Evolutionary conservation across 2,113 vertebrate genomes (phyloP).

Genomic region (Electrona antarctica): DNA sequence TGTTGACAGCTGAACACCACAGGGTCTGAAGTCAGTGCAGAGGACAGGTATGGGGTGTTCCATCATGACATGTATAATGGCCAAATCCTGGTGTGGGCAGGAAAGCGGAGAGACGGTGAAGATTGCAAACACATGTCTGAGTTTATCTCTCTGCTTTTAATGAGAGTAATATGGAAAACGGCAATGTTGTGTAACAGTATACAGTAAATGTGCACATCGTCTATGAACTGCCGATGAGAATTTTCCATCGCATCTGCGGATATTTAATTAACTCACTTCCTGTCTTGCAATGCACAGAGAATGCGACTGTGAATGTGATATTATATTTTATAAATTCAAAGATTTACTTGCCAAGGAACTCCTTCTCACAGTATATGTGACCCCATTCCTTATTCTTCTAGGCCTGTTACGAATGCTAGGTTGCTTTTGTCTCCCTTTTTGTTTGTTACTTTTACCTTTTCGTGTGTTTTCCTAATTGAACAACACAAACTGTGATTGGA

Average conservation of each 20-base stretch:
- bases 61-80: conserved; percentile 46
- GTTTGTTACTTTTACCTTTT: background rate
- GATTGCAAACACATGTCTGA: conserved; percentile 68
- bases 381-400: too few species aligned
- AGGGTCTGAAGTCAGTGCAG: conserved; percentile 10
- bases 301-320: background rate
- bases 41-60: conserved; percentile 36
- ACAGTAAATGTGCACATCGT: conserved; percentile 41
- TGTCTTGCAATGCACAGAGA: background rate
- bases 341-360: too few species aligned
- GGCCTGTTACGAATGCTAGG: too few species aligned
- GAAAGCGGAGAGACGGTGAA: conserved; percentile 57
- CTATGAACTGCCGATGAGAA: conserved; percentile 11
- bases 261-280: background rate
- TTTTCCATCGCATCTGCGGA: conserved; percentile 4
- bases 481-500: background rate
- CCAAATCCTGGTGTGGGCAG: conserved; percentile 38
- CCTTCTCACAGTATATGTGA: too few species aligned
- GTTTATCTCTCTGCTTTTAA: conserved; percentile 63
- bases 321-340: too few species aligned
- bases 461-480: background rate
- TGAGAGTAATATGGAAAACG: conserved; percentile 62
- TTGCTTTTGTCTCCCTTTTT: too few species aligned
- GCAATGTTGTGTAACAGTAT: conserved; percentile 48
- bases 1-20: background rate